Base-by-base conservation (phyloP, 1,140 invertebrate genomes). In the Mycetomoellerius zeteki region DNA sequence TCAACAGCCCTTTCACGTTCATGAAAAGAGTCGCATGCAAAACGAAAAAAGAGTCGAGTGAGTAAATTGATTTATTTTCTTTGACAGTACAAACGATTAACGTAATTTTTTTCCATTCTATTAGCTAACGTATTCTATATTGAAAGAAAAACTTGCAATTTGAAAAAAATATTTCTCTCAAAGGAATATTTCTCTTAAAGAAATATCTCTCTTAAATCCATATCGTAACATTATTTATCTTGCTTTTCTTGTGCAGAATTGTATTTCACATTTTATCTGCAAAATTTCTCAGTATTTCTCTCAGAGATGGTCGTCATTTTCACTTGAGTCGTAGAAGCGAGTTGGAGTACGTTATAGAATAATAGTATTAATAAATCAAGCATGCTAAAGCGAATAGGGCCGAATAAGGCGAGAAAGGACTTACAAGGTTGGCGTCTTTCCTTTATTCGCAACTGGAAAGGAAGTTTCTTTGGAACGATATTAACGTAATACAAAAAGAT, bases 1-100 rank as follows among this genome's bases (percentile, higher is more conserved):
- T 89, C 94, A 96, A 65, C 93, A 95, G 27, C 96, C 97, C 10
- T 94, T 97, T 67, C 97, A 97, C 89, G 93, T 97, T 10, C 96
- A 97, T 91, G 96, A 97, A 96, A 91, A 92, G 96, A 50, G 86
- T 92, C 33, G 95, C 94, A 91, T 95, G 94, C 52, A 96, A 96
- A 90, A 95, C 94, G 89, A 94, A 92, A 93, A 8, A 50, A 80
- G 75, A 62, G 30, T n/a, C 76, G 56, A 86, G 88, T 91, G 54
- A 73, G 86, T 77, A 43, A 12, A 82, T 87, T 56, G 80, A 60
- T 43, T 43, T 10, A 43, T 43, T 27, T 10, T 82, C 24, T 43
- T 72, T 4, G 33, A 12, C 52, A 30, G 6, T 33, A 16, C 6
- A 56, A 37, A 43, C 19, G 67, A 33, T 72, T 81, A 56, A 81